These are phyloP conservation scores for Drosophila ochracea DNA, from an alignment of 2,888 invertebrate genomes.

Conservation along the genomic window DNA sequence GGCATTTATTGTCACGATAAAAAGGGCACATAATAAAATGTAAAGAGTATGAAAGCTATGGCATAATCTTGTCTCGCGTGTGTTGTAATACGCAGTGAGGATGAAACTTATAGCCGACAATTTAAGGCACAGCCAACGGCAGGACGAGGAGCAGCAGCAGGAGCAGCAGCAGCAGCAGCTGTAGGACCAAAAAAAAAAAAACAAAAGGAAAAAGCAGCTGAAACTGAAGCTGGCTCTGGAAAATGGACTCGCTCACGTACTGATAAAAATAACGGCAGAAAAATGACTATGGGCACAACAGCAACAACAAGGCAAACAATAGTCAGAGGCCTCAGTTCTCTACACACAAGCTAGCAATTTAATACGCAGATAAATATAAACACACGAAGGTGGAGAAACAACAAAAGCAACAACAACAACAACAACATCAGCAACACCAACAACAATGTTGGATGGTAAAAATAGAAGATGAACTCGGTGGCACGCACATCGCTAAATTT, in stretches of 20 bases:
- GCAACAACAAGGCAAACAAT: conserved; percentile 44
- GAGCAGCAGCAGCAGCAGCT: conserved; percentile 6
- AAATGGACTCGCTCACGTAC: conserved; percentile 71
- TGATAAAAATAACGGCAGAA: conserved; percentile 76
- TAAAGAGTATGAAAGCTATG: conserved; percentile 29
- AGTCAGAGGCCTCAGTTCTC: conserved; percentile 42
- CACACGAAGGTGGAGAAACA: conserved; percentile 35
- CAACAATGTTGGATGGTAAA: conserved; percentile 12
- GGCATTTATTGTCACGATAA: conserved; percentile 3
- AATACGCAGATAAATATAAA: conserved; percentile 78
- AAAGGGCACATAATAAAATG: background rate
- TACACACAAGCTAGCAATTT: conserved; percentile 76
- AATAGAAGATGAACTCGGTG: conserved; percentile 64
- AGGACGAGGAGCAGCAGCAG: background rate
- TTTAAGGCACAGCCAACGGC: conserved; percentile 48
- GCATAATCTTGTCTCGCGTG: conserved; percentile 1
- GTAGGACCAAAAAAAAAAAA: conserved; percentile 14
- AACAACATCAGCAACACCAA: background rate
- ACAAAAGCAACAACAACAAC: background rate
- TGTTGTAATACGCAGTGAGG: conserved; percentile 19
- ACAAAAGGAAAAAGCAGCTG: conserved; percentile 21
- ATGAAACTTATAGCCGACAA: conserved; percentile 62
- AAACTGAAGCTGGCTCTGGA: conserved; percentile 36
- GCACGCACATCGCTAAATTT: conserved; percentile 75
- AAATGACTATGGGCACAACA: conserved; percentile 67